Conservation (phyloP, 2,797 vertebrate genomes). For the Peromyscus eremicus region DNA sequence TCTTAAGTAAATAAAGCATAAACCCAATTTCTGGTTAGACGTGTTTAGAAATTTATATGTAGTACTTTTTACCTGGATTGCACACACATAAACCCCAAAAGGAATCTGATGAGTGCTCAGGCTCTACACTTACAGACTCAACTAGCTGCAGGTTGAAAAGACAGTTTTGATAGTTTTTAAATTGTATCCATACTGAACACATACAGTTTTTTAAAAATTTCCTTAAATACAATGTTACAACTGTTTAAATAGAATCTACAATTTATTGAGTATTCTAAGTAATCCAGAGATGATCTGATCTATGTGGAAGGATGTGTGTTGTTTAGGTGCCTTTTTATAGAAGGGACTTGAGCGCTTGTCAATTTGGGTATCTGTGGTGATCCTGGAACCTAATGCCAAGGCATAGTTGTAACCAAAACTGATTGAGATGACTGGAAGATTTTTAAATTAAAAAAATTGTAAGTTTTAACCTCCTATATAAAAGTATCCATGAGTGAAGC, state of each 20-base stretch:
- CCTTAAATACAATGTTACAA: not conserved
- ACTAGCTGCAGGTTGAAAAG: not conserved
- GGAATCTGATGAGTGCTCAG: slow-evolving; percentile 17
- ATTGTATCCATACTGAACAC: not conserved
- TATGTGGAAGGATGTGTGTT: not conserved
- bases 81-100: slow-evolving; percentile 18
- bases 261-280: not conserved
- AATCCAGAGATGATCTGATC: not conserved
- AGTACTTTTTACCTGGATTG: not conserved
- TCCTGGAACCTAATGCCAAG: not conserved
- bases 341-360: not conserved
- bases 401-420: not conserved
- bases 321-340: not conserved
- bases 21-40: not conserved
- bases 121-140: not conserved
- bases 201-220: not conserved
- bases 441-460: slow-evolving; percentile 14
- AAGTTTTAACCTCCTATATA: slow-evolving; percentile 44
- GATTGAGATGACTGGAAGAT: slow-evolving; percentile 35
- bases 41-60: not conserved
- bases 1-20: not conserved
- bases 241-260: not conserved
- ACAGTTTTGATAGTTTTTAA: not conserved
- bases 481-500: slow-evolving; percentile 35
- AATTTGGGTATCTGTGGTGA: not conserved